Percentiles rank a stretch among this genome's conserved stretches.
Conservation (phyloP, 2,113 vertebrate genomes). For the Budorcas taxicolor region DNA sequence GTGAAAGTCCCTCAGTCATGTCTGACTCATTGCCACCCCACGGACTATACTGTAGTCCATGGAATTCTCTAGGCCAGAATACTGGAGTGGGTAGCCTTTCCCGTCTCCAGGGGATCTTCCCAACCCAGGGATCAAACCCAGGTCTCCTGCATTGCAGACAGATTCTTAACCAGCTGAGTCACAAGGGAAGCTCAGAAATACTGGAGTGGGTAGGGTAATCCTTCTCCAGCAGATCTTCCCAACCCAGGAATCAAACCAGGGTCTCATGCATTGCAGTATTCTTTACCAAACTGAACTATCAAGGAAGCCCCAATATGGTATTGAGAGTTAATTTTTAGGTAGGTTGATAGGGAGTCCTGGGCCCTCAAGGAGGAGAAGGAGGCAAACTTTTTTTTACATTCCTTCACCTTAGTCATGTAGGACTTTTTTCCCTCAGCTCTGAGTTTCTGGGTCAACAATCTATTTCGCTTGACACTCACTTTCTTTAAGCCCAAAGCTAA, state of each 20-base stretch:
- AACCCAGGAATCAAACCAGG: background rate
- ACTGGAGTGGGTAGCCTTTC: background rate
- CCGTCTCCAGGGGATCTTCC: too few relatives aligned
- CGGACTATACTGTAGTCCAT: background rate
- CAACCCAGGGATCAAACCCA: too few relatives aligned
- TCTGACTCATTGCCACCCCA: fast-evolving
- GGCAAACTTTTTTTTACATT: background rate
- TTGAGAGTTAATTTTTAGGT: background rate
- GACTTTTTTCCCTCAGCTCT: background rate
- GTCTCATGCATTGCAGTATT: background rate
- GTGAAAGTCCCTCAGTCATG: background rate
- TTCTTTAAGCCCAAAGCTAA: background rate
- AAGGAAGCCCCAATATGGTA: background rate
- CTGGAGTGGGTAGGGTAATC: too few relatives aligned
- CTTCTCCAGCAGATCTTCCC: background rate
- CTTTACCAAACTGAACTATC: background rate
- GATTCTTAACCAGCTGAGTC: too few relatives aligned
- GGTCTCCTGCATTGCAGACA: too few relatives aligned
- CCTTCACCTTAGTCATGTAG: background rate
- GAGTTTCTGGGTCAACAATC: background rate
- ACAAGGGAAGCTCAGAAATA: too few relatives aligned
- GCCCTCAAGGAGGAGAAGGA: background rate
- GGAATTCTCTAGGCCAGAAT: background rate
- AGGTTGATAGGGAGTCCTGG: background rate
- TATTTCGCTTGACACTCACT: background rate